phyloP scores from a whole-genome alignment of 2,113 vertebrate genomes.

The Hydrochoerus hydrochaeris region DNA sequence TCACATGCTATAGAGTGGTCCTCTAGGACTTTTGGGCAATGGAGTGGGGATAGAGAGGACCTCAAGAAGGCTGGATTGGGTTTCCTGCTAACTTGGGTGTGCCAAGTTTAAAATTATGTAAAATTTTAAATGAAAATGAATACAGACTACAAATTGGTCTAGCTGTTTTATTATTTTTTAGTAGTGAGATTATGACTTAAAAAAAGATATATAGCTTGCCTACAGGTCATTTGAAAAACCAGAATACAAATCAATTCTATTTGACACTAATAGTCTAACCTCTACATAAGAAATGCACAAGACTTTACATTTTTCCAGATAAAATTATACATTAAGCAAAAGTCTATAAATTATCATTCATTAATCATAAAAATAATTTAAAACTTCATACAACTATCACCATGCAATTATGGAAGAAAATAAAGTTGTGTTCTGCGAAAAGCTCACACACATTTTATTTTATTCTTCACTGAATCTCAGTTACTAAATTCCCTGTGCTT shows the following conservation, averaged over 20 bases:
- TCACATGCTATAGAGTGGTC: not conserved
- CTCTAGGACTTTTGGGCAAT: not conserved
- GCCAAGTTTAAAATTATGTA: not conserved
- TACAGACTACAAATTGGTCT: not conserved
- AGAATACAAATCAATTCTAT: not conserved
- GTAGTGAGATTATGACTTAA: not conserved
- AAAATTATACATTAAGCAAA: constrained; percentile 6
- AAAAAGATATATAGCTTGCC: not conserved
- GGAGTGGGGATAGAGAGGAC: not conserved
- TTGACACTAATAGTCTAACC: constrained; percentile 7
- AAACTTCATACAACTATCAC: not conserved
- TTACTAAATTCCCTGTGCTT: not conserved
- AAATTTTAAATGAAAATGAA: not conserved
- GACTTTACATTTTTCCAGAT: constrained; percentile 9
- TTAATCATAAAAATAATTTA: not conserved
- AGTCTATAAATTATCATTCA: not conserved
- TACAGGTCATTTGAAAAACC: not conserved
- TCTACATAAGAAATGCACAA: not conserved
- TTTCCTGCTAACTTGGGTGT: not conserved
- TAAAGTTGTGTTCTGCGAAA: constrained; percentile 48
- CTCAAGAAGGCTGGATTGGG: not conserved
- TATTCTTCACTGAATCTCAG: not conserved
- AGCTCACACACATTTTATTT: constrained; percentile 39
- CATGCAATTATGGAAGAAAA: constrained; percentile 14
- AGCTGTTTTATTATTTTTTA: not conserved